A percentile compares a stretch with the other conserved stretches of the same genome.
Evolutionary conservation across 2,888 invertebrate genomes (phyloP).

Genomic region (Phragmatobia fuliginosa): DNA sequence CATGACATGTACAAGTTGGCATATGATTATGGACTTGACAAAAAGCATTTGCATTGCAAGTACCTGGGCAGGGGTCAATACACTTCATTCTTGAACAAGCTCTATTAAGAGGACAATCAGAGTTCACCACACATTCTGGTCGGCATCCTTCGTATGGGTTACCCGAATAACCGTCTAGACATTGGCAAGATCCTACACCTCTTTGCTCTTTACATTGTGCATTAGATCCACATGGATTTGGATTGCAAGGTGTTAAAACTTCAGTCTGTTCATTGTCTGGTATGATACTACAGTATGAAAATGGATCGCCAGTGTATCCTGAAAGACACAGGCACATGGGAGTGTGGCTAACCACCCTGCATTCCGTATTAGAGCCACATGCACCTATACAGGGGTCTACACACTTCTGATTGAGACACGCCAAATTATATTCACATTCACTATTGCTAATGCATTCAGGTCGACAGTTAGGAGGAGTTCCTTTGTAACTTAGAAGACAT

Average conservation of each 20-base stretch:
- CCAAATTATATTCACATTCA: constrained; percentile 90
- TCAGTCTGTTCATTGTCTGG: constrained; percentile 71
- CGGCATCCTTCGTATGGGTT: constrained; percentile 93
- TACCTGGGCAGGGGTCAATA: constrained; percentile 92
- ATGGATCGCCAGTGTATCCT: constrained; percentile 92
- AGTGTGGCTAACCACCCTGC: constrained; percentile 91
- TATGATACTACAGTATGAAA: constrained; percentile 87
- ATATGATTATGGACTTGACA: constrained; percentile 92
- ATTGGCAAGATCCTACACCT: constrained; percentile 89
- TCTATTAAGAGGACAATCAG: constrained; percentile 90
- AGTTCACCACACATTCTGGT: constrained; percentile 91
- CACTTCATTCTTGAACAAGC: constrained; percentile 92
- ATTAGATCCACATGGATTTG: constrained; percentile 89
- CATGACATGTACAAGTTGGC: constrained; percentile 90
- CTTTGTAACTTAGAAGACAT: constrained; percentile 89
- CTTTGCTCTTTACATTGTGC: constrained; percentile 88
- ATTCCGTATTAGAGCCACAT: constrained; percentile 91
- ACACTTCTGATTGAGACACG: constrained; percentile 92
- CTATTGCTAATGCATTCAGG: constrained; percentile 93
- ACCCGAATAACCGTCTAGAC: constrained; percentile 88
- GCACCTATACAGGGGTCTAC: constrained; percentile 90
- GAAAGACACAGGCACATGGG: constrained; percentile 90
- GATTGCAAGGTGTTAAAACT: constrained; percentile 87
- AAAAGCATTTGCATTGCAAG: constrained; percentile 90
- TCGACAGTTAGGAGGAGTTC: constrained; percentile 91